Percentiles rank a stretch among this genome's conserved stretches.
Evolutionary conservation across 2,888 invertebrate species (phyloP).

Genomic region (Monoplex corrugatus): DNA sequence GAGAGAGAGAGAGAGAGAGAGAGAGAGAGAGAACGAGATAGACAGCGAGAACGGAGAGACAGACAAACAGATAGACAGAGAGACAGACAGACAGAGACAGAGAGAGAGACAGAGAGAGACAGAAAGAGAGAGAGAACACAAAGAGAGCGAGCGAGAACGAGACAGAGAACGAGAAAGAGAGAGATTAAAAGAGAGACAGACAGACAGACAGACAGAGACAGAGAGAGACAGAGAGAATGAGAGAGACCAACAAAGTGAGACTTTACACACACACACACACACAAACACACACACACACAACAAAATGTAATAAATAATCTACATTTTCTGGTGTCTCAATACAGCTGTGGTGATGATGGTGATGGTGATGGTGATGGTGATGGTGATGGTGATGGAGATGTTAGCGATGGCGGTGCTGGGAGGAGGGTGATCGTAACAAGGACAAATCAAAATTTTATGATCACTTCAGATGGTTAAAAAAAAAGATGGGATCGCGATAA

Average conservation of each 20-base stretch:
- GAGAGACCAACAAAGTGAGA: neutral
- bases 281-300: slow-evolving; percentile 22
- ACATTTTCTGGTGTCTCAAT: no score
- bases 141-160: neutral
- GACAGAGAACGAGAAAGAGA: neutral
- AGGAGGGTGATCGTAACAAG: no score
- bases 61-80: neutral
- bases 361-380: no score
- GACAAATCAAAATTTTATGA: no score
- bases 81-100: neutral
- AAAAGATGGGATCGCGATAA: no score
- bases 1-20: no score
- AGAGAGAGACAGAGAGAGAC: neutral
- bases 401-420: no score
- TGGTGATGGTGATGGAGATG: no score
- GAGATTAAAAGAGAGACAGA: neutral
- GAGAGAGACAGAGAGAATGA: neutral
- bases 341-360: no score
- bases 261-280: slow-evolving; percentile 1
- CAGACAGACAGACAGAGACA: neutral
- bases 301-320: no score
- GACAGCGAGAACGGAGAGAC: no score
- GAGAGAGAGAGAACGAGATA: neutral
- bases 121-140: neutral
- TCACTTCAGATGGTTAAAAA: no score